These are phyloP conservation scores for Bradypodion pumilum DNA, from an alignment of 2,797 vertebrate species.

Conservation along the genomic window DNA sequence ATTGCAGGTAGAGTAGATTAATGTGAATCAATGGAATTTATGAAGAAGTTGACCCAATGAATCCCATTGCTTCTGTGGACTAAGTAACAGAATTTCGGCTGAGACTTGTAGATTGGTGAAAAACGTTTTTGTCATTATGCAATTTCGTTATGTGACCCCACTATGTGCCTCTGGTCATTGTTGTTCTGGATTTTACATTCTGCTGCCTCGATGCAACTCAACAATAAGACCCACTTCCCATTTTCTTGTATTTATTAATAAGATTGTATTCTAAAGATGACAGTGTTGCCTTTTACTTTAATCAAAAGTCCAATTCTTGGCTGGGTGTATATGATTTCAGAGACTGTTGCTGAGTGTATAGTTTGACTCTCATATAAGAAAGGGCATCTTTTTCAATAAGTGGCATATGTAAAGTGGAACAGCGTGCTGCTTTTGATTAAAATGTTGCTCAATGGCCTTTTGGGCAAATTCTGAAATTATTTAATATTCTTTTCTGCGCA, in stretches of 20 bases:
- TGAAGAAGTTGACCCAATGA: not conserved
- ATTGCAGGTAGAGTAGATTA: too few species aligned
- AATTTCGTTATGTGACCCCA: too few species aligned
- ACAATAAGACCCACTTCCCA: not conserved
- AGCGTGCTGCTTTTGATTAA: conserved; percentile 73
- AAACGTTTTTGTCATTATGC: too few species aligned
- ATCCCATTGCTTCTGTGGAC: not conserved
- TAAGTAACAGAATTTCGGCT: too few species aligned
- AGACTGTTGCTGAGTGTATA: conserved; percentile 20
- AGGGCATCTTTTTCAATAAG: conserved; percentile 50
- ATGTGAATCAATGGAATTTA: too few species aligned
- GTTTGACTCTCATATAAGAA: conserved; percentile 46
- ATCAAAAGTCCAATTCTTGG: not conserved
- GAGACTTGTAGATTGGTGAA: too few species aligned
- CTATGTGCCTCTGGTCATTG: too few species aligned
- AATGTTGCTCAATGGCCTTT: conserved; percentile 72
- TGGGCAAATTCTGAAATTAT: conserved; percentile 73
- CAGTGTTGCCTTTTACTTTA: not conserved
- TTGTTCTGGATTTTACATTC: too few species aligned
- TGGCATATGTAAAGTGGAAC: conserved; percentile 60
- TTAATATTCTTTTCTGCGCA: conserved; percentile 74
- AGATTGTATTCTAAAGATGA: not conserved
- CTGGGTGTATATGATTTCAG: conserved; percentile 1
- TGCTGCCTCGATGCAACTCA: not conserved
- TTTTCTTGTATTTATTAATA: not conserved